Base-by-base conservation (phyloP, 2,888 invertebrate genomes). In the Nezara viridula region DNA sequence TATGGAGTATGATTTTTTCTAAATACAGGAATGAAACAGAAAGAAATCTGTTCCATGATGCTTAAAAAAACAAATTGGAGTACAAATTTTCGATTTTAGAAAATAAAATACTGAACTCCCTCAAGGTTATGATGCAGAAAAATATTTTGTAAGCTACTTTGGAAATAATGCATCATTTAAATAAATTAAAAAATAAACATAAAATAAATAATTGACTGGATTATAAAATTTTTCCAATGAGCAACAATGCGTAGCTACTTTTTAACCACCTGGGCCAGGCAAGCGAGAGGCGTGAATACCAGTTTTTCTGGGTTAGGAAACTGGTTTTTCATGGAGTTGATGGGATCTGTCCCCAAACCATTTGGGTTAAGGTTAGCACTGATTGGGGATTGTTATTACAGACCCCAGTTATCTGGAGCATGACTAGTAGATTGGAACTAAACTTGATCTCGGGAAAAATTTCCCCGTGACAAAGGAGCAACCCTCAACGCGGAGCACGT, bases 301-400 rank as follows among this genome's bases (percentile, higher is more conserved):
- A 73, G 66, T 73, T 73, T 73, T 73, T 73, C 66, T 73, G 37
- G 66, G 66, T 73, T 73, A 19, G 21, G 66, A 73, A 73, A 73
- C 66, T 32, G 66, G 66, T 73, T 73, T 60, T 73, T 37, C 66
- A 73, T 32, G 66, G 66, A 73, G 66, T 37, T 73, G 66, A 73
- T 73, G 66, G 37, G 66, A 73, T 73, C 66, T 37, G 66, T 73
- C 66, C 66, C 66, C 66, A 66, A 66, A 66, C 66, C 66, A 66
- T 66, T 32, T 32, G 66, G 66, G 66, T 37, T 73, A 73, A 73
- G 66, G 66, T 73, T 37, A 73, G 66, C 66, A 10, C 21, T 73
- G 66, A 73, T 73, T 73, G 66, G 66, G 19, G 19, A 32, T 73
- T 73, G 66, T 73, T 73, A 73, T 73, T 73, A 73, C 66, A 73